Base-by-base conservation (phyloP, 2,113 vertebrate species). In the Gorsachius goisagi region DNA sequence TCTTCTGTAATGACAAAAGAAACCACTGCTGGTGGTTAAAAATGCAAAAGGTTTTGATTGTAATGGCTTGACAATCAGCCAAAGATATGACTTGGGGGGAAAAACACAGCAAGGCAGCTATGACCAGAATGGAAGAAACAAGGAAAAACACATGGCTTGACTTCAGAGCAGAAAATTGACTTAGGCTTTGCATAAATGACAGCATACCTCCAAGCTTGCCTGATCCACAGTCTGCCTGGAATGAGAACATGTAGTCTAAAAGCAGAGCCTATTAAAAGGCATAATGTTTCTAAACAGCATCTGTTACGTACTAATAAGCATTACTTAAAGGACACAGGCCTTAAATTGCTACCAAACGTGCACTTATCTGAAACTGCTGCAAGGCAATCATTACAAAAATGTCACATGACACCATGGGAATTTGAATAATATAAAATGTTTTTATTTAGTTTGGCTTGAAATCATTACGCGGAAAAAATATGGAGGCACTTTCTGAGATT, bases 111-210 rank as follows among this genome's bases (percentile, higher is more conserved):
- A 88, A 95, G 73, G 93, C 68, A 91, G 74, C 69, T 85, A 94
- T 81, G 93, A 93, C 76, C 82, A 94, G 93, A 91, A 93, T 88
- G 75, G 85, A 67, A 74, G 63, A 69, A 78, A 77, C 30, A 82
- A 59, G 49, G 73, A 49, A 85, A 94, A 96, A 95, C 79, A 87
- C 81, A 88, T 47, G 90, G 80, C 87, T 94, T 58, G 15, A 92
- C 94, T 95, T 97, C 90, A 90, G 78, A 96, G 97, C 93, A 97
- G 95, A 97, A 97, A 97, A 96, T 94, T 93, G 85, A 96, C 93
- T 97, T 94, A 87, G 89, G 79, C 86, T 94, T 95, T 94, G 88
- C 68, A 88, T 73, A 93, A 72, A 62, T 4, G 77, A 92, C 59
- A 87, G 50, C 91, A 93, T 96, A 96, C 91, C 95, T 94, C 80